Conservation (phyloP, 1,140 invertebrate species). For the Pomacea maculata region DNA sequence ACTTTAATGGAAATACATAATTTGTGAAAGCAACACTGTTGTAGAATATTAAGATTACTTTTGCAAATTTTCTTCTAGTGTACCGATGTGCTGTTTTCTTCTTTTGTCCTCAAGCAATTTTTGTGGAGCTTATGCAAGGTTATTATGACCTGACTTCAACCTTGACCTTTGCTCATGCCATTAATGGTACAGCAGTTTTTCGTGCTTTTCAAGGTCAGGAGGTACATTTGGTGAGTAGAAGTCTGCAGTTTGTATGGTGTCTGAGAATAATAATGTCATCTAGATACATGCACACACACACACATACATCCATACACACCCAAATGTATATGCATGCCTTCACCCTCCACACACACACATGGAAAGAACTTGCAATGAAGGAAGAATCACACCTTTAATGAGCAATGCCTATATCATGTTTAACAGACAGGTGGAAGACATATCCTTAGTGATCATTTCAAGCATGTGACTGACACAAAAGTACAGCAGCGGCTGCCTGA, state of each 20-base stretch:
- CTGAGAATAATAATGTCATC: background rate
- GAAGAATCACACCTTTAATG: background rate
- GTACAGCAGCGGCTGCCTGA: conserved; percentile 25
- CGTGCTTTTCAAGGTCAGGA: conserved; percentile 29
- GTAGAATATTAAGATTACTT: no score
- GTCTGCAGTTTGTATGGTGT: background rate
- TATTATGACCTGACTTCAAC: conserved; percentile 35
- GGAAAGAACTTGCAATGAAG: background rate
- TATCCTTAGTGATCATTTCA: conserved; percentile 26
- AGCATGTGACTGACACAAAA: conserved; percentile 23
- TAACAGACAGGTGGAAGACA: conserved; percentile 37
- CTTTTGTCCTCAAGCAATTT: conserved; percentile 22
- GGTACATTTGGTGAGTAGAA: conserved; percentile 36
- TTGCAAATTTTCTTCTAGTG: background rate
- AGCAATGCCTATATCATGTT: no score
- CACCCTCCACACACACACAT: background rate
- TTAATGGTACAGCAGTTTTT: conserved; percentile 18
- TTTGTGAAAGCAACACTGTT: no score
- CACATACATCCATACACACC: no score
- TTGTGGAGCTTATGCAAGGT: conserved; percentile 34
- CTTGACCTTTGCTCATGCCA: conserved; percentile 15
- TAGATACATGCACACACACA: background rate
- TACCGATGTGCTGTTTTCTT: no score
- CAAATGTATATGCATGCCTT: no score
- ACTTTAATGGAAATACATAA: no score